Base-by-base conservation (phyloP, 53 echinoderm and acorn worm species). In the Paelopatides confundens region DNA sequence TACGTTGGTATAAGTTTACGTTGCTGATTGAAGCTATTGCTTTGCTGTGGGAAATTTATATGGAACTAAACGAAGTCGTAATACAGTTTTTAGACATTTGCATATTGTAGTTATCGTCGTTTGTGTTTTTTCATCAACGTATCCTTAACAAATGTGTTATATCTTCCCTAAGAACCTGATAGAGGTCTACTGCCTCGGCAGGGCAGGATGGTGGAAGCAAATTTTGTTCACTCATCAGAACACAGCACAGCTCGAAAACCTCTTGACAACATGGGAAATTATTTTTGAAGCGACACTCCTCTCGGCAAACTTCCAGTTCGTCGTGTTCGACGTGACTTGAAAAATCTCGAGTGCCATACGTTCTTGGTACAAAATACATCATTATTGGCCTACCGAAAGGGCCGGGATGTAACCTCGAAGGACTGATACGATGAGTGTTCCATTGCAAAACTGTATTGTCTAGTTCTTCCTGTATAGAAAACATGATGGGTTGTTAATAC, bases 261-360 rank as follows among this genome's bases (percentile, higher is more conserved):
- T 77, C 78, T 17, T 24, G 50, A 51, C 27, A 39, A 51, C 78
- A 77, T 29, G 78, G 49, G 51, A 38, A 29, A 46, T 51, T 29
- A 30, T 50, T 31, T 31, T 77, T 28, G 17, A 77, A 77, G 23
- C 7, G 24, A 49, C 78, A 27, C 31, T 50, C 78, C 8, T 77
- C 78, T 77, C 39, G 24, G 12, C 78, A 77, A 28, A 77, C 50
- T 31, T 77, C 78, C 78, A 51, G 13, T 31, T 77, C 50, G 9
- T 77, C 78, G 48, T 10, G 29, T 48, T 77, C 27, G 23, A 77
- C 51, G 18, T 28, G 23, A 12, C 31, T 29, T 76, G 40, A 5
- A 40, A 23, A 40, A 29, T 76, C 76, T 47, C 43, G 39, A 3
- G 48, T 29, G 39, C 40, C n/a, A 38, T 39, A 76, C 15, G 32